These are phyloP conservation scores for Atractosteus spatula DNA, from an alignment of 2,113 vertebrate species.

Conservation along the genomic window DNA sequence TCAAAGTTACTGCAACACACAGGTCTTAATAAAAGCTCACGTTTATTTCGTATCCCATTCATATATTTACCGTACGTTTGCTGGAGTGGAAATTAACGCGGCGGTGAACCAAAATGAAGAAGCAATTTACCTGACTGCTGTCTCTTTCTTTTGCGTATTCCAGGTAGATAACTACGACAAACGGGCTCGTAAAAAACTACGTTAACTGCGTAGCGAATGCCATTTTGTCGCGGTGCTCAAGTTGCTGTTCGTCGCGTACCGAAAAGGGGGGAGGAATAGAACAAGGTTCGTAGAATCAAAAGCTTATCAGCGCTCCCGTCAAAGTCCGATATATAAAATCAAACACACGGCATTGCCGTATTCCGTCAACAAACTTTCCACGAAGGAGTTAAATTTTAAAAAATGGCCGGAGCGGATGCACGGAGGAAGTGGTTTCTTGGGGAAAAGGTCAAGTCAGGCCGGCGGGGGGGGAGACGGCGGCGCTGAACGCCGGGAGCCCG, in stretches of 20 bases:
- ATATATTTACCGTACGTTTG: too few species aligned
- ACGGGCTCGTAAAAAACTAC: constrained; percentile 11
- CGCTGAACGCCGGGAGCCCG: constrained; percentile 53
- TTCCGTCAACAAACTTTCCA: constrained; percentile 58
- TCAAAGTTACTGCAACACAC: too few species aligned
- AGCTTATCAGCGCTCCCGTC: too few species aligned
- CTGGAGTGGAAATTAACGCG: too few species aligned
- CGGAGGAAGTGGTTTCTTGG: constrained; percentile 74
- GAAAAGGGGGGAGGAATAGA: too few species aligned
- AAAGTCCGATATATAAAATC: too few species aligned
- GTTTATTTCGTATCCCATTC: too few species aligned
- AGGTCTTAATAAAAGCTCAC: too few species aligned
- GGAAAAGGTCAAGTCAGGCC: constrained; percentile 70
- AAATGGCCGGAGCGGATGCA: constrained; percentile 66
- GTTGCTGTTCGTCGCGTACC: not conserved
- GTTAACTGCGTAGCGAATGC: not conserved
- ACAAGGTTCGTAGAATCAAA: too few species aligned
- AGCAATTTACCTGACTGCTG: not conserved
- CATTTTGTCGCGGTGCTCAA: not conserved
- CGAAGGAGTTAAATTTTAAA: constrained; percentile 66
- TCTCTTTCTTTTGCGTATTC: constrained; percentile 17
- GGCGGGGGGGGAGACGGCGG: constrained; percentile 35
- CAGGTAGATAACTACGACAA: not conserved
- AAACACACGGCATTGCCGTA: constrained; percentile 16
- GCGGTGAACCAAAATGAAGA: too few species aligned